Evolutionary conservation across 1,140 invertebrate species (phyloP), one percentile per base, ranked within the genome.

Genomic region (Ruditapes philippinarum): DNA sequence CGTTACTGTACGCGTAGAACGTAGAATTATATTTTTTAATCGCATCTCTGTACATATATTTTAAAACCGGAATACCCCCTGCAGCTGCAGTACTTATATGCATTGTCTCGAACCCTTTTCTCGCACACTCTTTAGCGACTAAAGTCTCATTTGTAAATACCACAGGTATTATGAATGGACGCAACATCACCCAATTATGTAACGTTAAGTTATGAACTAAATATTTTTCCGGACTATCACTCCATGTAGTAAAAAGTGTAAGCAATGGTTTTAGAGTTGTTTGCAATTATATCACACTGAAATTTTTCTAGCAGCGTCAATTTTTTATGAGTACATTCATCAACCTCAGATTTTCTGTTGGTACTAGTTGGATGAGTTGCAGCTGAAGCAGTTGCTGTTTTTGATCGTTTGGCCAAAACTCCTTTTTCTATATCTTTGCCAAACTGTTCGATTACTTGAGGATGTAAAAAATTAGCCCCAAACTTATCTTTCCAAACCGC

Each of bases 231-330:
- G n/a, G n/a, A n/a, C n/a, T n/a, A n/a, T n/a, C n/a, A n/a, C n/a
- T n/a, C n/a, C n/a, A n/a, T n/a, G 91, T 65, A 9, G 87, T 91
- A 54, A 92, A 92, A 9, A 92, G 70, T 25, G 87, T 91, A 9
- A 92, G 49, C 28, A 92, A 70, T 19, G 91, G 91, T n/a, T 40
- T 9, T 2, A n/a, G 36, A 79, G 40, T 57, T 49, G 14, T 80
- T 65, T n/a, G 68, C 17, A 17, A 79, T 12, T 14, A 88, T 79
- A 33, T 54, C 40, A 14, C 28, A 65, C 40, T 70, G 70, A 4
- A 70, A 70, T 33, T 68, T 70, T 42, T 82, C 80, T 45, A 62
- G 36, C 2, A 33, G 80, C 25, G 19, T 14, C 0, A 12, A n/a
- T 19, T 57, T 36, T 31, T 19, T 14, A 45, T 31, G 22, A 11